Conservation (phyloP, 2,797 vertebrate species). For the Labeo calbasu region DNA sequence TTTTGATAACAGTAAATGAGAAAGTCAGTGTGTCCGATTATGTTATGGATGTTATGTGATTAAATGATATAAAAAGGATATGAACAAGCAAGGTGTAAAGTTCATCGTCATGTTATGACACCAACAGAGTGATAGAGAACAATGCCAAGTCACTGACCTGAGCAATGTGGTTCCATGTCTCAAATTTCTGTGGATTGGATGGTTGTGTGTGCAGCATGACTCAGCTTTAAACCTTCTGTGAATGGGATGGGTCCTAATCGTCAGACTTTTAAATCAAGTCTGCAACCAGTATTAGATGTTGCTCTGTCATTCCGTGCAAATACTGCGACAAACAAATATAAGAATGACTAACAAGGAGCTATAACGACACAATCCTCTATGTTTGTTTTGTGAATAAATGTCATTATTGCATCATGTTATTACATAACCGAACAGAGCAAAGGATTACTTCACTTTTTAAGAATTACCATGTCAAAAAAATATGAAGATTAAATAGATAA, state of each 20-base stretch:
- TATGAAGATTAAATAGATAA: no score
- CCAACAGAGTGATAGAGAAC: slow-evolving; percentile 66
- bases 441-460: slow-evolving; percentile 18
- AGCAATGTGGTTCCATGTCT: slow-evolving; percentile 75
- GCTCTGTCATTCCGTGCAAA: slow-evolving; percentile 67
- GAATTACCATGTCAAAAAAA: background rate
- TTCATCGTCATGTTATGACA: slow-evolving; percentile 67
- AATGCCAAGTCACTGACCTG: slow-evolving; percentile 69
- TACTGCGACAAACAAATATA: slow-evolving; percentile 53
- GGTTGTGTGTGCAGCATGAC: slow-evolving; percentile 50
- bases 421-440: background rate
- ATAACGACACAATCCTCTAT: slow-evolving; percentile 39
- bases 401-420: background rate
- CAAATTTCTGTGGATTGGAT: slow-evolving; percentile 52
- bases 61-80: background rate
- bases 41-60: background rate
- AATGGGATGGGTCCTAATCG: slow-evolving; percentile 68
- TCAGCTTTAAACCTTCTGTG: slow-evolving; percentile 61
- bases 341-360: slow-evolving; percentile 57
- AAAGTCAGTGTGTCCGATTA: background rate
- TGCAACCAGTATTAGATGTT: slow-evolving; percentile 21
- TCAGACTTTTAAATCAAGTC: slow-evolving; percentile 43
- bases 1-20: background rate
- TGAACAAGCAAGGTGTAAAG: slow-evolving; percentile 7
- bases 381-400: slow-evolving; percentile 52